These are phyloP conservation scores for Hyla sarda DNA, from an alignment of 2,113 vertebrate species.

Conservation along the genomic window DNA sequence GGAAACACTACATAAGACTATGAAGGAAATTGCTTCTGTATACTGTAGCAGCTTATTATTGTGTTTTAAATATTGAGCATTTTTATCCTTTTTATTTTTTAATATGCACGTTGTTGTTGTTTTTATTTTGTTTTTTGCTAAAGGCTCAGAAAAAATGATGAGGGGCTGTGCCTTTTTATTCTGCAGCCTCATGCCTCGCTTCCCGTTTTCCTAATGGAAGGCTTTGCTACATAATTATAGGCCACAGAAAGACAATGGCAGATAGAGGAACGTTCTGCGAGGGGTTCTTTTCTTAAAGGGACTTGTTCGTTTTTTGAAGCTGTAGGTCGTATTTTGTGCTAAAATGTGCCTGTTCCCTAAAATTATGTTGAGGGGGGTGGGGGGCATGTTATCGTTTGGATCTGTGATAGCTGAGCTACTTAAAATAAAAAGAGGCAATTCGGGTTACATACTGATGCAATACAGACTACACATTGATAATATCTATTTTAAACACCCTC, in stretches of 20 bases:
- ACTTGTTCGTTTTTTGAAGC: neutral
- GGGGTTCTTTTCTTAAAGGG: neutral
- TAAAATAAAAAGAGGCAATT: too few relatives aligned
- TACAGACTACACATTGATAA: too few relatives aligned
- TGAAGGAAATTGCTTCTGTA: too few relatives aligned
- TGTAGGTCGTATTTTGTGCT: neutral
- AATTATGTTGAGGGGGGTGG: neutral
- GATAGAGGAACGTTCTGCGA: neutral
- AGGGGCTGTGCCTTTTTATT: neutral
- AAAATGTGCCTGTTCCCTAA: neutral
- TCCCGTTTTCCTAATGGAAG: conserved; percentile 31
- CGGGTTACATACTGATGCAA: too few relatives aligned
- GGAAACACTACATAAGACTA: too few relatives aligned
- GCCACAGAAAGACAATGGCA: conserved; percentile 14
- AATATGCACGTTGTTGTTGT: too few relatives aligned
- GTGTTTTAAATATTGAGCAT: too few relatives aligned
- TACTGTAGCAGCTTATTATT: too few relatives aligned
- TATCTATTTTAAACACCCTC: too few relatives aligned
- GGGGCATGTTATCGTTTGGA: neutral
- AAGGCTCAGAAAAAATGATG: too few relatives aligned
- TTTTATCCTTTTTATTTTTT: too few relatives aligned
- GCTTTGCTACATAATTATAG: conserved; percentile 39
- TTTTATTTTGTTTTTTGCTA: too few relatives aligned
- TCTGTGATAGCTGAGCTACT: neutral
- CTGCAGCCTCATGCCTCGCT: conserved; percentile 24